Base-by-base conservation (phyloP, 2,888 invertebrate genomes). In the Odontocolon sp. region DNA sequence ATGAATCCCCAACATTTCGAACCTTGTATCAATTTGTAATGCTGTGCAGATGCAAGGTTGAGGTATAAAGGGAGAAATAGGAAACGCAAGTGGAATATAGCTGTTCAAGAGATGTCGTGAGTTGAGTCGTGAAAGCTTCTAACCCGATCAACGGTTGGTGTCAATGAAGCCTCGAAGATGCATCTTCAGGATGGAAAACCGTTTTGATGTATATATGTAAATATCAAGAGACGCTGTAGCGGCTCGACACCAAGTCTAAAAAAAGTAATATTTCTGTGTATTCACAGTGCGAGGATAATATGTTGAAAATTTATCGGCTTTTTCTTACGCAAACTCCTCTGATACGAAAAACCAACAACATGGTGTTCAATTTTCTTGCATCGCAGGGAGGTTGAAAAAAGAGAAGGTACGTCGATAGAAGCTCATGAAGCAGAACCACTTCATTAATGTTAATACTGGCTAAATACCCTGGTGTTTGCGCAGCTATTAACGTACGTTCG, bases 121-220 rank as follows among this genome's bases (percentile, higher is more conserved):
- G n/a, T 33, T 42, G 36, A 23, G 11, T 38, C 50, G 63, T 57
- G 40, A 69, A 74, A 61, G 67, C 73, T 67, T 45, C 73, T 54
- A 61, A 64, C 61, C 54, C 67, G 67, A 68, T 74, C 52, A 68
- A 47, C 18, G 38, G 5, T n/a, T 5, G 28, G 54, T 36, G 38
- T 68, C 61, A 61, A 74, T 38, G 23, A 69, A 63, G 45, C 40
- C 50, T 69, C 21, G n/a, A 14, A 18, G 23, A 63, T 45, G 36
- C 45, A n/a, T n/a, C n/a, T n/a, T n/a, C n/a, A n/a, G n/a, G 40
- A 42, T 23, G 31, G 33, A 11, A 50, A 50, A 64, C n/a, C n/a
- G 64, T 50, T 38, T 50, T 8, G 11, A 18, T 6, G 26, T 47
- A 52, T 31, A 45, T 47, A 26, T 26, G 26, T 18, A 6, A n/a